phyloP scores from a whole-genome alignment of 35 echinoderm and acorn worm genomes.

The Patiria miniata region DNA sequence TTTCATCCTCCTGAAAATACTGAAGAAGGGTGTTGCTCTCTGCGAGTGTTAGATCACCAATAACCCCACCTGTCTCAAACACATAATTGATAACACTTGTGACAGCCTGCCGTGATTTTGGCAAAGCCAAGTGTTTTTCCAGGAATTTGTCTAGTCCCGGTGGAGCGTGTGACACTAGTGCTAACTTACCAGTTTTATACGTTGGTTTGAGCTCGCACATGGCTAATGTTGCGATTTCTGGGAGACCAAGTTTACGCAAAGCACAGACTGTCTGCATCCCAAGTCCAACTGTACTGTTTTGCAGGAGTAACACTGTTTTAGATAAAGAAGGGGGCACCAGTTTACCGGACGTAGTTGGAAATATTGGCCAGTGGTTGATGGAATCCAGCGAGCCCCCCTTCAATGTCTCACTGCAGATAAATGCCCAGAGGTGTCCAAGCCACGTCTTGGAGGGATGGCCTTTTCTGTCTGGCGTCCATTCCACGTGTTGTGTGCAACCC shows the following conservation, averaged over 20 bases:
- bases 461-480: constrained; percentile 10
- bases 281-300: background rate
- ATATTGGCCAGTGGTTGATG: constrained; percentile 24
- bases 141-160: background rate
- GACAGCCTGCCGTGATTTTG: background rate
- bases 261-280: background rate
- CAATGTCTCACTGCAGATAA: background rate
- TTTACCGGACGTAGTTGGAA: constrained; percentile 20
- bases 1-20: constrained; percentile 33
- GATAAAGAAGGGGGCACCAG: constrained; percentile 4
- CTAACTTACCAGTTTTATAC: background rate
- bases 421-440: constrained; percentile 19
- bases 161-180: background rate
- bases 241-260: background rate
- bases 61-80: background rate
- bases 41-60: background rate
- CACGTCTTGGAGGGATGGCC: background rate
- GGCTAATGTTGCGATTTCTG: background rate
- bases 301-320: constrained; percentile 17
- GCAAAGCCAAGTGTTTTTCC: constrained; percentile 5
- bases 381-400: background rate
- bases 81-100: background rate
- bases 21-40: background rate
- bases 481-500: constrained; percentile 2
- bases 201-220: background rate